Evolutionary conservation across 2,113 vertebrate genomes (phyloP).

Genomic region (Phylloscopus trochiloides): DNA sequence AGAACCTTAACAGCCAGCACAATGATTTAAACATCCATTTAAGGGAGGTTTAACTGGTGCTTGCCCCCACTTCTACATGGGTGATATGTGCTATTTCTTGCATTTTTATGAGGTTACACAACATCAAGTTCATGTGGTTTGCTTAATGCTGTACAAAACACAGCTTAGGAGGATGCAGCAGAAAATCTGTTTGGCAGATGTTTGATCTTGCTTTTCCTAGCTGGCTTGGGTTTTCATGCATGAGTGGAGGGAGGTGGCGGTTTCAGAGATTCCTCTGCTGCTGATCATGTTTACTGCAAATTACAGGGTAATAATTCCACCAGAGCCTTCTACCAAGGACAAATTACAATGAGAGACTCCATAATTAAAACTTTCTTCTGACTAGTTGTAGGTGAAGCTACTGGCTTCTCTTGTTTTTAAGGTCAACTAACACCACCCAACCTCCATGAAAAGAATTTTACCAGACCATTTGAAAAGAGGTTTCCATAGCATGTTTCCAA

Average conservation of each 20-base stretch:
- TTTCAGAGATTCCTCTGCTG: neutral
- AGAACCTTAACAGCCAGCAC: neutral
- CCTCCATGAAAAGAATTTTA: neutral
- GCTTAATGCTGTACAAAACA: neutral
- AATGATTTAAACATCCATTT: constrained; percentile 2
- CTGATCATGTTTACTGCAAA: neutral
- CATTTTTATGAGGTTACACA: constrained; percentile 26
- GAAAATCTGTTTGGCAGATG: neutral
- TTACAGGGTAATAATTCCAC: neutral
- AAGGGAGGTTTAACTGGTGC: neutral
- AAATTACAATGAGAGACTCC: neutral
- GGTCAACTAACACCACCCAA: neutral
- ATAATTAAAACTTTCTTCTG: neutral
- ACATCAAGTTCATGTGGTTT: neutral
- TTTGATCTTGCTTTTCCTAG: neutral
- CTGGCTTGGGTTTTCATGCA: neutral
- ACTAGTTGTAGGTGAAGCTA: neutral
- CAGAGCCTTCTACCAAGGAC: neutral
- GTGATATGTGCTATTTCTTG: neutral
- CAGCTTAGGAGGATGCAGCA: neutral
- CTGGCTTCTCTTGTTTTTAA: neutral
- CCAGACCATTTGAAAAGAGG: neutral
- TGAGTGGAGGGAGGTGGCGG: neutral
- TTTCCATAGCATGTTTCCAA: neutral
- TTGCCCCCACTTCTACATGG: neutral